Base-by-base conservation (phyloP, 2,888 invertebrate species). In the Tachystola acroxantha region DNA sequence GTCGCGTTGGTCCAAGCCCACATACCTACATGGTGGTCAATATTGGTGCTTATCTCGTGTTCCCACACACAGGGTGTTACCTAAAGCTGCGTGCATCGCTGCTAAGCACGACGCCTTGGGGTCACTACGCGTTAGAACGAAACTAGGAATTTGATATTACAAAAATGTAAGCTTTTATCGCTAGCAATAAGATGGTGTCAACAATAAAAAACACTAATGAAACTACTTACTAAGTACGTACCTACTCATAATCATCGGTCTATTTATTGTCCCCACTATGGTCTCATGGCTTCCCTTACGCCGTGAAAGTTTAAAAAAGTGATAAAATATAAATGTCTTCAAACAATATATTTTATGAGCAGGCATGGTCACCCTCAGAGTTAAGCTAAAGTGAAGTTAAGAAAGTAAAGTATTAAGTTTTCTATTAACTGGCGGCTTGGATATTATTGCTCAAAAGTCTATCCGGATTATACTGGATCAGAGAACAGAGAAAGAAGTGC, bases 351-450 rank as follows among this genome's bases (percentile, higher is more conserved):
- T n/a, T n/a, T n/a, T n/a, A n/a, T n/a, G n/a, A n/a, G n/a, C n/a
- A n/a, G n/a, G 29, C 16, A 36, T 58, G 41, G 58, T 46, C 43
- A 53, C 53, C 48, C 45, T 42, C n/a, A n/a, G n/a, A 59, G 22
- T 39, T 41, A 32, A 36, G 26, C 45, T 56, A 52, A 57, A 55
- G 50, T 43, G 37, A 39, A 45, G 47, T 57, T 55, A 59, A 56
- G 54, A 61, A 56, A 63, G 59, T 57, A 58, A 57, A 62, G 65
- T 53, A 64, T 67, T 56, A 64, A 61, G 53, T 64, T 67, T 68
- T 66, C 65, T 61, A 65, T 68, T 62, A 68, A 58, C 57, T 52
- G 33, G 36, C 27, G 36, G 32, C 39, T 27, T 35, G 42, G 47
- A 45, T 53, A 56, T 54, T 57, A 61, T 55, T 57, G 57, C 48